Percentiles rank a stretch among this genome's conserved stretches.
Conservation (phyloP, 37 sponge, comb jelly and placozoan species). For the Hexactinellida sp. region DNA sequence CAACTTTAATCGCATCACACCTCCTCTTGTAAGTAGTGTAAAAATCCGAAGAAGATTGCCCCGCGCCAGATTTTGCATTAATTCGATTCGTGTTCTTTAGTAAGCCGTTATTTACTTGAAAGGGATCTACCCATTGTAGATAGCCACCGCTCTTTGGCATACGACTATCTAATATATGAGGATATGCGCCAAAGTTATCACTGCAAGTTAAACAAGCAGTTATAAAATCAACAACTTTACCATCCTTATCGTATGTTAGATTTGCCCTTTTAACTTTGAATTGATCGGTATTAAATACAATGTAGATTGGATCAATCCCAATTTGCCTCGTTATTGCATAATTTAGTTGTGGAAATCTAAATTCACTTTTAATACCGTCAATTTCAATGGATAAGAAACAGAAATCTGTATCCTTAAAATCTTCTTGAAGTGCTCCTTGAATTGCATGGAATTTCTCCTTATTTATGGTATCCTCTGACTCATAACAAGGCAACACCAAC, state of each 20-base stretch:
- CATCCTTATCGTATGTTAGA: not conserved
- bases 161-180: not conserved
- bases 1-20: not conserved
- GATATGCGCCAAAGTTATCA: not conserved
- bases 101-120: not conserved
- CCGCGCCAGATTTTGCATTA: not conserved
- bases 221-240: not conserved
- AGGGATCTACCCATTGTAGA: not conserved
- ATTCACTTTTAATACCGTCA: not conserved
- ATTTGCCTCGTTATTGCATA: not conserved
- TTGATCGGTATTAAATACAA: not conserved
- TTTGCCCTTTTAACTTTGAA: constrained; percentile 4
- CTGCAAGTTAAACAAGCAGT: not conserved
- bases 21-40: not conserved
- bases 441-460: not conserved
- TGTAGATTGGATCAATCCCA: not conserved
- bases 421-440: not conserved
- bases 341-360: not conserved
- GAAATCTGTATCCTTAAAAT: not conserved
- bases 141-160: not conserved
- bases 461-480: not conserved
- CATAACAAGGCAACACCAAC: not conserved
- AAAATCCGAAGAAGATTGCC: not conserved
- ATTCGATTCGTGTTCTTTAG: not conserved
- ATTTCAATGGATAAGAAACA: not conserved